A percentile compares a stretch with the other conserved stretches of the same genome.
Conservation (phyloP, 1,140 invertebrate genomes). For the Drosophila albomicans region DNA sequence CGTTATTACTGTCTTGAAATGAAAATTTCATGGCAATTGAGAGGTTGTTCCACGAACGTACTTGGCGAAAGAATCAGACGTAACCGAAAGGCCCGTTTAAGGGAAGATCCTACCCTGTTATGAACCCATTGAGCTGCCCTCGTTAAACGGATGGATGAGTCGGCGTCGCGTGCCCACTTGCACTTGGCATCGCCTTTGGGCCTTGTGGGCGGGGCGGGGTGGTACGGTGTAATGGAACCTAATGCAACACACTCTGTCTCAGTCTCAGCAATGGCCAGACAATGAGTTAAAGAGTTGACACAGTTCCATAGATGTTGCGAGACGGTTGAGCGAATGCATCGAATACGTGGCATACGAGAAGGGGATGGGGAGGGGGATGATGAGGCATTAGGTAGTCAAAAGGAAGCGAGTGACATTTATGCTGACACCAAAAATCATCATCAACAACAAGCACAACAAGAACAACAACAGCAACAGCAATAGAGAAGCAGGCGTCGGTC, state of each 20-base stretch:
- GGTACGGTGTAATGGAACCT: background rate
- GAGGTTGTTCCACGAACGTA: too few relatives aligned
- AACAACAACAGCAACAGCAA: slow-evolving; percentile 23
- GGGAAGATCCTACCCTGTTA: background rate
- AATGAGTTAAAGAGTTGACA: slow-evolving; percentile 61
- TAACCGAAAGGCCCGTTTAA: too few relatives aligned
- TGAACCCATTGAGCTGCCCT: slow-evolving; percentile 2
- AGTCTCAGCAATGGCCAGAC: slow-evolving; percentile 41
- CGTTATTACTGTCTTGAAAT: too few relatives aligned
- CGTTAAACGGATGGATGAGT: background rate
- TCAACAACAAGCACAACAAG: slow-evolving; percentile 56
- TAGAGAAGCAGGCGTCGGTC: background rate
- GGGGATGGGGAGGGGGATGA: background rate
- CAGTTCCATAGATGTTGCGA: slow-evolving; percentile 51
- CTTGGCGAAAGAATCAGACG: too few relatives aligned
- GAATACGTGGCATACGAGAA: background rate
- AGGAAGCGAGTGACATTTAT: slow-evolving; percentile 65
- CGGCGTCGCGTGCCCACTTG: slow-evolving; percentile 18
- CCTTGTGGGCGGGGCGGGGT: background rate
- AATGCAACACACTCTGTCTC: slow-evolving; percentile 6
- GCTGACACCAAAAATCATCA: slow-evolving; percentile 76
- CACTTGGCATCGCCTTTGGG: slow-evolving; percentile 40
- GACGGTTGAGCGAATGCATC: slow-evolving; percentile 2
- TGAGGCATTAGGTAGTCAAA: background rate
- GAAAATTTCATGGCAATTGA: too few relatives aligned